Conservation (phyloP, 2,888 invertebrate species). For the Tanypteryx hageni region DNA sequence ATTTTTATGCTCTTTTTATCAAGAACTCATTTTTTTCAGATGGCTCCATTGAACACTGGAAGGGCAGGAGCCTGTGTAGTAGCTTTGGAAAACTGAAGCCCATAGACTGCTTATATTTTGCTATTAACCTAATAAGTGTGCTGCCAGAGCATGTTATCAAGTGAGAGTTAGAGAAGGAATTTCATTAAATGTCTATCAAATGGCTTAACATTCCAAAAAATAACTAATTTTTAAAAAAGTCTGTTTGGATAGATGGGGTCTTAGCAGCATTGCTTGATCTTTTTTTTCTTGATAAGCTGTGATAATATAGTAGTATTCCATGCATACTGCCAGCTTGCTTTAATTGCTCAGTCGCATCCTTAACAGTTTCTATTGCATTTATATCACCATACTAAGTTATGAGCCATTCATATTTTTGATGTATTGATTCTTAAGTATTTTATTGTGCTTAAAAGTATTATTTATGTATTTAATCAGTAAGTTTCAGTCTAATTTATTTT, state of each 20-base stretch:
- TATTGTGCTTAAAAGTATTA: neutral
- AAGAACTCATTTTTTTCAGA: constrained; percentile 75
- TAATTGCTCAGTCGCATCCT: neutral
- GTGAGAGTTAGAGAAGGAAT: neutral
- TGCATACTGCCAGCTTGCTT: constrained; percentile 16
- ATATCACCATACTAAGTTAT: neutral
- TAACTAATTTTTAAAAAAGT: neutral
- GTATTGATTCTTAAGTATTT: neutral
- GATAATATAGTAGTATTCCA: constrained; percentile 54
- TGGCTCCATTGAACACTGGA: constrained; percentile 88
- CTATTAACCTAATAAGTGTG: neutral
- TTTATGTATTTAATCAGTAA: constrained; percentile 36
- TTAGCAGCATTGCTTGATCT: neutral
- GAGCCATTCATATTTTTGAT: neutral
- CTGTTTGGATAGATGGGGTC: neutral
- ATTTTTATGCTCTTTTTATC: neutral
- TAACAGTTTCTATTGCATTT: constrained; percentile 15
- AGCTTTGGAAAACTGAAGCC: constrained; percentile 68
- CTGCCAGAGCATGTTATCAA: neutral
- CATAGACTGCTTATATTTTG: neutral
- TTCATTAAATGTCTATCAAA: neutral
- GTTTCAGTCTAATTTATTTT: constrained; percentile 14
- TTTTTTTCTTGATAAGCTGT: constrained; percentile 49
- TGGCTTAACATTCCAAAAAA: neutral
- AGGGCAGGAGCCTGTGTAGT: constrained; percentile 94